Conservation (phyloP, 2,797 vertebrate species). For the Liasis olivaceus region DNA sequence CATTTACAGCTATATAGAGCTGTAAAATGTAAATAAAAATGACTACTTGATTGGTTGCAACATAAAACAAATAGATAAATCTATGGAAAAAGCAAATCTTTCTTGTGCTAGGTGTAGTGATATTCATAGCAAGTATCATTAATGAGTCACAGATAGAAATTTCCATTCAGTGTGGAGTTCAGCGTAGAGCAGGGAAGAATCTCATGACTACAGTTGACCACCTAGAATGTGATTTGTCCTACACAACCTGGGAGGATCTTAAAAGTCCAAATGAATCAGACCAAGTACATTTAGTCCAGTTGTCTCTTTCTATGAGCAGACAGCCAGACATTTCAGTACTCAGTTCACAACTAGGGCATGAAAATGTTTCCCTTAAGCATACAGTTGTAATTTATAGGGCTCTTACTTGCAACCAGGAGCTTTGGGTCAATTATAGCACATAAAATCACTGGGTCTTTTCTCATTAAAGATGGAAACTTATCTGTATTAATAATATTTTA, state of each 20-base stretch:
- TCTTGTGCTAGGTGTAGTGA: neutral
- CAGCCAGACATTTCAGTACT: neutral
- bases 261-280: neutral
- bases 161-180: neutral
- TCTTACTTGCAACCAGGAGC: neutral
- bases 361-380: neutral
- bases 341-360: neutral
- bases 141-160: neutral
- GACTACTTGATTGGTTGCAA: neutral
- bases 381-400: neutral
- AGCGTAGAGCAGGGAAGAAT: neutral
- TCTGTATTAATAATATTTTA: neutral
- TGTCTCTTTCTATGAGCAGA: neutral
- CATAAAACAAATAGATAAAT: neutral
- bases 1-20: neutral
- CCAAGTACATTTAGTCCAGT: neutral
- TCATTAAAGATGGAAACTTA: neutral
- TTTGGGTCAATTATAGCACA: neutral
- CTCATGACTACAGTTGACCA: neutral
- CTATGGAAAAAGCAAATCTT: neutral
- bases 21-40: slow-evolving; percentile 4
- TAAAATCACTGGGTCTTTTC: neutral
- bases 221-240: neutral
- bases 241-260: neutral
- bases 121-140: neutral